Evolutionary conservation across 2,797 vertebrate genomes (phyloP), one percentile per base, ranked within the genome.

Genomic region (Atherinosoma microstoma): DNA sequence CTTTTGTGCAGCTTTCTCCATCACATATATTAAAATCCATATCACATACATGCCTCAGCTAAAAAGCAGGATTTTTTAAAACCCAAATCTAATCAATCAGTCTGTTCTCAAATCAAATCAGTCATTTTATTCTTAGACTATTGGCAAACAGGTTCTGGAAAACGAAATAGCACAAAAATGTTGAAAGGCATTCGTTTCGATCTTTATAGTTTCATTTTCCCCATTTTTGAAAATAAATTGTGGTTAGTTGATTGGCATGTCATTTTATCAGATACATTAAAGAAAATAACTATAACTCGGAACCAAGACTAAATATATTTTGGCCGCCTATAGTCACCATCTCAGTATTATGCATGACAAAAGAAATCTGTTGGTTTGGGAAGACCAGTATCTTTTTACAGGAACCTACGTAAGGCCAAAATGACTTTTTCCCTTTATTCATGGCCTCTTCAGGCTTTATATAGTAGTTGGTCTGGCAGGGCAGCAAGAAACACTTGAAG

Each of bases 361-460:
- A 58, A 42, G 34, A 77, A 73, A 66, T 71, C 16, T 16, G 1
- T 38, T 42, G 45, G 22, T 76, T 75, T 62, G 24, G 47, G 24
- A 54, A 72, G 40, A 73, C 27, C 35, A 3, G 78, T 74, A 60
- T 91, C 85, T 40, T 81, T 75, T 91, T 83, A 80, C 88, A 84
- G 78, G 66, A 42, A 71, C 81, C 53, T 84, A 76, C 82, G 84
- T 62, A 83, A 81, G 47, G 45, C 64, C 47, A 58, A 54, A 66
- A 40, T 71, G 71, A 75, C 78, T 67, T 86, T 85, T 84, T 82
- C 22, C 38, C 34, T 49, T 80, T 67, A 91, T 91, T 88, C 84
- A 92, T 88, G 72, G 8, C 61, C 59, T 64, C 7, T 12, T 49
- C 40, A 56, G 56, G 61, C 66, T 86, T 82, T 93, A 94, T 93